Evolutionary conservation across 2,113 vertebrate genomes (phyloP).

Genomic region (Phyllostomus hastatus): DNA sequence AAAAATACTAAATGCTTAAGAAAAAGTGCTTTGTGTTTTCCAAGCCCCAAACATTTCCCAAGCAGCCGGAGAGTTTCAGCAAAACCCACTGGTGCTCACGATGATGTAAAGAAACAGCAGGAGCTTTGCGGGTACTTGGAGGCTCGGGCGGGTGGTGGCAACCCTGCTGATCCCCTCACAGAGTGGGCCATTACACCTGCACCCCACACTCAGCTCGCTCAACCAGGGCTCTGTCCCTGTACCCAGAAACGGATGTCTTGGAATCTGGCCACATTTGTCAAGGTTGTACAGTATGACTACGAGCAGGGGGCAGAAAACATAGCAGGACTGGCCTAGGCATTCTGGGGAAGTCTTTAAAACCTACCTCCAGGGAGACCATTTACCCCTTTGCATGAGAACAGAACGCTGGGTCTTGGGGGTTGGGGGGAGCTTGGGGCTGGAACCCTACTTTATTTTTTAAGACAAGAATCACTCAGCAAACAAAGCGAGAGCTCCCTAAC

Average conservation of each 20-base stretch:
- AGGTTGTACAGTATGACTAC: fast-evolving
- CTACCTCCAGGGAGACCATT: not conserved
- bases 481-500: not conserved
- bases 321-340: fast-evolving
- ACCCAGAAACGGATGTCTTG: not conserved
- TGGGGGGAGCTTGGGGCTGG: not conserved
- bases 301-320: not conserved
- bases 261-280: not conserved
- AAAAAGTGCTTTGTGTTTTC: not conserved
- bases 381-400: not conserved
- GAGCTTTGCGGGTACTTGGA: not conserved
- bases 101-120: fast-evolving
- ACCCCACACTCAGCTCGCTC: fast-evolving
- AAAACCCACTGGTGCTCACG: fast-evolving
- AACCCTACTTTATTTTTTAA: not conserved
- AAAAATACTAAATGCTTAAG: not conserved
- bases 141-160: fast-evolving
- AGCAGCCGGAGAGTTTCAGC: not conserved
- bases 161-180: no score
- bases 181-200: not conserved
- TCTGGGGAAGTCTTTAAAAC: not conserved
- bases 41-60: not conserved
- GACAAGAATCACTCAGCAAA: not conserved
- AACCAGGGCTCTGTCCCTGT: not conserved
- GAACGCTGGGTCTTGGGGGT: not conserved